phyloP scores from a whole-genome alignment of 2,113 vertebrate species.

The Grallaria varia region DNA sequence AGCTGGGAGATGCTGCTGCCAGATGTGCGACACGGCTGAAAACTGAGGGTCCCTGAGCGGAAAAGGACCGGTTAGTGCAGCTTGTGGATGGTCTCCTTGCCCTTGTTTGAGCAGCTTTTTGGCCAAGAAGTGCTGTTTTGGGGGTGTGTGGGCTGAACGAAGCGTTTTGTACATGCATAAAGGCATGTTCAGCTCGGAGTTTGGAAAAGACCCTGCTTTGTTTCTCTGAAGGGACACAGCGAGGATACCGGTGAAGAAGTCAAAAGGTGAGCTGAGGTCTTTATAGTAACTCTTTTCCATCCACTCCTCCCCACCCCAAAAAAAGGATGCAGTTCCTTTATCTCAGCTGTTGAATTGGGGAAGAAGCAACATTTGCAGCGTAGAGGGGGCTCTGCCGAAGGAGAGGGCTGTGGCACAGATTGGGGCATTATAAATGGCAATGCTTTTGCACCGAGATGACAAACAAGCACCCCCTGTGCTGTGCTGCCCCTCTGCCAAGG shows the following conservation, averaged over 20 bases:
- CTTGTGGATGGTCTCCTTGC: accelerated
- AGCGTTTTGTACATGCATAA: accelerated
- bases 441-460: accelerated
- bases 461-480: accelerated
- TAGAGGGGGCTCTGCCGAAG: background rate
- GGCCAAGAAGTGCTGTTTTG: too few relatives aligned
- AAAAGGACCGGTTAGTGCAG: accelerated
- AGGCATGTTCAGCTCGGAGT: background rate
- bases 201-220: background rate
- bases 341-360: background rate
- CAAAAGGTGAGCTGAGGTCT: background rate
- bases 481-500: accelerated
- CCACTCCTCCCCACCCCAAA: background rate
- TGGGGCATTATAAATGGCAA: background rate
- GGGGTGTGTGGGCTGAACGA: accelerated
- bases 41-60: too few relatives aligned
- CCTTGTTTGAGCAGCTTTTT: background rate
- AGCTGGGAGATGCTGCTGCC: background rate
- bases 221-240: background rate
- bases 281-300: background rate
- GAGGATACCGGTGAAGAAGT: background rate
- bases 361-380: background rate
- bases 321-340: background rate
- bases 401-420: background rate
- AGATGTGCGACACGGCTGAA: background rate